Evolutionary conservation across 2,888 invertebrate genomes (phyloP), one percentile per base, ranked within the genome.

Genomic region (Imbricaverruca yamaguchii): DNA sequence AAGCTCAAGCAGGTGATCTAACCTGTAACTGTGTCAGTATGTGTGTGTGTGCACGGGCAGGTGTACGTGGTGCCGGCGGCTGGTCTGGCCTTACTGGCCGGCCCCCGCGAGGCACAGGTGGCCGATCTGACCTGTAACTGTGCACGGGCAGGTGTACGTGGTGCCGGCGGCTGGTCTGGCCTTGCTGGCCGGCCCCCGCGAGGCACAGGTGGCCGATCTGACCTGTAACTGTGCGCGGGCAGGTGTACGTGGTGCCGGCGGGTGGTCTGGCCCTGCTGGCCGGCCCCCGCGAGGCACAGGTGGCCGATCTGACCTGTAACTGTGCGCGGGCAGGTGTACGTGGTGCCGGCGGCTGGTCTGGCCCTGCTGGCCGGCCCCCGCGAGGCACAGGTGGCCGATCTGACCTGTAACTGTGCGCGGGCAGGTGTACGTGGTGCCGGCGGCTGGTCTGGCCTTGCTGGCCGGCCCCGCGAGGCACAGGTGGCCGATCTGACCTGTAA

Each of bases 361-460:
- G 15, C 61, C 18, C 61, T 13, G 21, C 61, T 8, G 13, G 61
- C 18, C 61, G 15, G 61, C 61, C 15, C 18, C 61, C 8, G 18
- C 21, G 61, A 18, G 15, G 18, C 18, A 18, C 18, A 18, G 12
- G 12, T 61, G n/a, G 6, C 61, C 18, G 61, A 61, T 18, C 61
- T 13, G 61, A 12, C 9, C 61, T 61, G 61, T n/a, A 61, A 12
- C 61, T 61, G 61, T 18, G 6, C 7, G 6, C 21, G 4, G 56
- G 1, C 78, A 78, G 78, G 78, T 78, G 56, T 57, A 78, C 57
- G 78, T 78, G 78, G 56, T 78, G 56, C 78, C 78, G 78, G 78
- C 56, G 78, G 55, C 23, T 12, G 57, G 55, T 2, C 56, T 78
- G n/a, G 21, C 78, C 0, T 13, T 55, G 78, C 56, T 18, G 56